Evolutionary conservation across 2,797 vertebrate species (phyloP).

Genomic region (Acrocephalus scirpaceus): DNA sequence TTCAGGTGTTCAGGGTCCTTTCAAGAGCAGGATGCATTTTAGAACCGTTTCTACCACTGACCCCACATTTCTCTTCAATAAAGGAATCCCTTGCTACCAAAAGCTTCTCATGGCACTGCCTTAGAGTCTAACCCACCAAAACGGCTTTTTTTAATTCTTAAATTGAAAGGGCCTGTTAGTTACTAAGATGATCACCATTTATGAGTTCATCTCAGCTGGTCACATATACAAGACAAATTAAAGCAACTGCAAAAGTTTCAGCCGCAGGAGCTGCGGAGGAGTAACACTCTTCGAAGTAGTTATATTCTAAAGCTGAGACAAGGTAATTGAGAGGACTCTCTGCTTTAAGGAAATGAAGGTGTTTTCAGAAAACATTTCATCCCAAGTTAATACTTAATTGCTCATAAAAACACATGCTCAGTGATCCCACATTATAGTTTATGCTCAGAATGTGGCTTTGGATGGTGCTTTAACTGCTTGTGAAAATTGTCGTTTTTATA

Average conservation of each 20-base stretch:
- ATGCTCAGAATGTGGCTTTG: neutral
- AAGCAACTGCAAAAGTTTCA: conserved; percentile 2
- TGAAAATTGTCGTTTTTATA: neutral
- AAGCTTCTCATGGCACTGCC: neutral
- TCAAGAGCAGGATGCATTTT: neutral
- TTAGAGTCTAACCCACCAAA: neutral
- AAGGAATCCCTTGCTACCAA: neutral
- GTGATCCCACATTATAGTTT: neutral
- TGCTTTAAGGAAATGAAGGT: conserved; percentile 6
- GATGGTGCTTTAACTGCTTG: neutral
- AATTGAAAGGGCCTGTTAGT: neutral
- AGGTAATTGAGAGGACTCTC: neutral
- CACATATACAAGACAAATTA: neutral
- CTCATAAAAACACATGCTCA: conserved; percentile 19
- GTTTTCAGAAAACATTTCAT: conserved; percentile 32
- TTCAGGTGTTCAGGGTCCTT: neutral
- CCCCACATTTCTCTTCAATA: neutral
- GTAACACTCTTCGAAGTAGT: neutral
- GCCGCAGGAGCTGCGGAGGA: neutral
- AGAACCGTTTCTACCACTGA: neutral
- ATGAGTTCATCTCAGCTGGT: neutral
- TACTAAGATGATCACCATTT: neutral
- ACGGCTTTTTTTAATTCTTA: neutral
- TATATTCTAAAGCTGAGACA: neutral
- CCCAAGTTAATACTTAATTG: neutral